A percentile compares a stretch with the other conserved stretches of the same genome.
Conservation (phyloP, 2,113 vertebrate genomes). For the Tricholaema leucomelas region DNA sequence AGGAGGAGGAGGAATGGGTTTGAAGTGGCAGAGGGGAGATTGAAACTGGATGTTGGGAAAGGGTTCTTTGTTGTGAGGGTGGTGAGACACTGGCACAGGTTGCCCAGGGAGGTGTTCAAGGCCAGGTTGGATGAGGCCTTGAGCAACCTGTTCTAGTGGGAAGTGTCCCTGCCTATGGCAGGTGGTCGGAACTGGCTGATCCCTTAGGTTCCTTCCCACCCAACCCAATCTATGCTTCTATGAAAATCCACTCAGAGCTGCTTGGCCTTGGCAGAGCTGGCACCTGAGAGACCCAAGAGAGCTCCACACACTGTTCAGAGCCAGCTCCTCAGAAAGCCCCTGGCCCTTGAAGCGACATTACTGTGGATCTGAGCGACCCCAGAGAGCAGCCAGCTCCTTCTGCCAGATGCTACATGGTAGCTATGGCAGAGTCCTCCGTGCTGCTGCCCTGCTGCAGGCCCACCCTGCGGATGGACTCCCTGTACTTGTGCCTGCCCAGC, state of each 20-base stretch:
- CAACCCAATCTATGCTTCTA: no score
- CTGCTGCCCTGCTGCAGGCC: constrained; percentile 79
- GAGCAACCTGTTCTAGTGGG: no score
- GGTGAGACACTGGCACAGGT: no score
- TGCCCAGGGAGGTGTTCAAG: no score
- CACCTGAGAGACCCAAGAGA: neutral
- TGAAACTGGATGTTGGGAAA: no score
- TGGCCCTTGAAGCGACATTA: neutral
- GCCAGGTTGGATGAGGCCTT: no score
- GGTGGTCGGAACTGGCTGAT: no score
- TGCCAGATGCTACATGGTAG: neutral
- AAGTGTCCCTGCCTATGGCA: no score
- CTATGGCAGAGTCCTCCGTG: constrained; percentile 63
- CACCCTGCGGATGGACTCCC: constrained; percentile 82
- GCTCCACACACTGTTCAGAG: neutral
- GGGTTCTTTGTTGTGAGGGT: no score
- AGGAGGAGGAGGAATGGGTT: no score
- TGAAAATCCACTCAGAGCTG: neutral
- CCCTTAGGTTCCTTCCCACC: no score
- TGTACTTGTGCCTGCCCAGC: constrained; percentile 88
- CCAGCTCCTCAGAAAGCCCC: neutral
- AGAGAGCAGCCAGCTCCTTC: neutral
- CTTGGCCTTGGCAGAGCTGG: neutral
- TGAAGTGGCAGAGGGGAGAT: no score
- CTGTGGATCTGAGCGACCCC: neutral